phyloP scores from a whole-genome alignment of 2,113 vertebrate species.

The Pygathrix nemaeus region DNA sequence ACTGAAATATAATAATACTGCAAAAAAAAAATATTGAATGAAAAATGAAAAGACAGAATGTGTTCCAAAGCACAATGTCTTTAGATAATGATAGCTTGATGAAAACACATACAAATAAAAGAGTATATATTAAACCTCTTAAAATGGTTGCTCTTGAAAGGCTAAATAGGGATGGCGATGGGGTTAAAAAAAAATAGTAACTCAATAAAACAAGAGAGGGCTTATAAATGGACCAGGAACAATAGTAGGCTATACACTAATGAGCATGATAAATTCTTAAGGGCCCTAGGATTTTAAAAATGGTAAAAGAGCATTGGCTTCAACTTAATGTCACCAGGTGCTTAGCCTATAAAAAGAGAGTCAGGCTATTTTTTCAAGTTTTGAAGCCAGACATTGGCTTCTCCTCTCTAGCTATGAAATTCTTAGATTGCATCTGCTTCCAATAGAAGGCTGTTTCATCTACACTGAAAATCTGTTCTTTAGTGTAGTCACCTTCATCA shows the following conservation, averaged over 20 bases:
- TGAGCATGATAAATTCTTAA: neutral
- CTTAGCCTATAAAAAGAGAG: neutral
- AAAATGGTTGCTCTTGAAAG: neutral
- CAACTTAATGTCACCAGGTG: neutral
- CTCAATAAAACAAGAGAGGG: neutral
- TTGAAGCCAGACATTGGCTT: neutral
- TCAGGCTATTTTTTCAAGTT: neutral
- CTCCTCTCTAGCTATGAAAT: neutral
- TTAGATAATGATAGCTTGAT: neutral
- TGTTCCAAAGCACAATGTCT: neutral
- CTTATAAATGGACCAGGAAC: neutral
- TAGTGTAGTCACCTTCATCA: neutral
- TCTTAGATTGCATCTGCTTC: neutral
- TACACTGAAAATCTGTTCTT: neutral
- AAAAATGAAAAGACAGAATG: neutral
- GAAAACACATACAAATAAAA: neutral
- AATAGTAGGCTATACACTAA: neutral
- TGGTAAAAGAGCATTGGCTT: neutral
- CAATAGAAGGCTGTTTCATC: neutral
- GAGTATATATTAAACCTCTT: neutral
- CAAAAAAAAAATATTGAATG: rapidly evolving
- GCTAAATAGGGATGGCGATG: neutral
- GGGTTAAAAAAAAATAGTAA: neutral
- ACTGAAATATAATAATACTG: neutral
- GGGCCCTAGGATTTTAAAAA: neutral